Evolutionary conservation across 1,140 invertebrate species (phyloP), one percentile per base, ranked within the genome.

Genomic region (Mya arenaria): DNA sequence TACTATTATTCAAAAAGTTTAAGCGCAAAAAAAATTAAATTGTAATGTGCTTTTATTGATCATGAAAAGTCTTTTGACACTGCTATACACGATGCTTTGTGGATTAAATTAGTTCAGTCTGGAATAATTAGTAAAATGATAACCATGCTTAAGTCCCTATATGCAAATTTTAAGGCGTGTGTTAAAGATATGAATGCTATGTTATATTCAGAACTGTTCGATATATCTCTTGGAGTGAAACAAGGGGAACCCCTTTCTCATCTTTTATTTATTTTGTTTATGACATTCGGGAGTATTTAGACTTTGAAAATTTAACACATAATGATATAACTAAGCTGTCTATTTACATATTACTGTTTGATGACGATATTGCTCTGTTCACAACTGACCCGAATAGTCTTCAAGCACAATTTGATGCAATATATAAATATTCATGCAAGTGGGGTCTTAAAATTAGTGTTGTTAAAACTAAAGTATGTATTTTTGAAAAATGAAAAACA

Each of bases 341-440:
- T 37, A 19, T 65, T 13, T 52, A 66, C 6, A 5, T 82, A 4
- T 32, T 74, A 10, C 17, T 82, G n/a, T 82, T 82, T 73, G 60
- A 39, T 17, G 69, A 82, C 37, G 79, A 82, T 63, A 82, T 82
- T 1, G 66, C 44, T 39, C 25, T 60, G 4, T 30, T 82, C 30
- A 44, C 55, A 39, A 68, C 65, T 8, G 10, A 68, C 32, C 65
- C 19, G 23, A 39, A 52, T 8, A 71, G 68, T 55, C 23, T 55
- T 28, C 44, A 71, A 48, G 19, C 68, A 71, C 68, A 71, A 71
- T n/a, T 71, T 30, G 39, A 71, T 71, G 23, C 4, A 23, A 19
- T 69, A 19, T 41, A 39, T 69, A 8, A 37, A 15, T 69, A 69
- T 44, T 69, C 65, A 39, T 28, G 4, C n/a, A 44, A 69, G 25